Conservation (phyloP, 2,797 vertebrate species). For the Heliangelus exortis region DNA sequence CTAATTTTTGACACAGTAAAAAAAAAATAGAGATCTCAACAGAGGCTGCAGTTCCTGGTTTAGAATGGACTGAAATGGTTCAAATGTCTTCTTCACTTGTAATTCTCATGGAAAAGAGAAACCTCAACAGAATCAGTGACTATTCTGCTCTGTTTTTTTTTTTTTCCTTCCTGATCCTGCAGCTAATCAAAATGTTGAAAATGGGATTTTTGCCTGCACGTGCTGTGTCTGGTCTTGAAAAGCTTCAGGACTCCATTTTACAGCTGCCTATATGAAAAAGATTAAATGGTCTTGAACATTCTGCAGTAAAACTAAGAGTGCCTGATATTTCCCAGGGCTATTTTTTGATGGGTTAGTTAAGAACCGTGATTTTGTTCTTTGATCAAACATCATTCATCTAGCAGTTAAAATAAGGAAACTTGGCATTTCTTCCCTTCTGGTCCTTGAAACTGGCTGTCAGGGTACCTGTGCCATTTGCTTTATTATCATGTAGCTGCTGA, state of each 20-base stretch:
- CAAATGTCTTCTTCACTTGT: not conserved
- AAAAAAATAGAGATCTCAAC: not conserved
- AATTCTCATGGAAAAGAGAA: not conserved
- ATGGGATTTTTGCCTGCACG: not conserved
- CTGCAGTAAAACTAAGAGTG: not conserved
- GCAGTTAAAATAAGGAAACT: slow-evolving; percentile 1
- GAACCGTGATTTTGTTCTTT: slow-evolving; percentile 16
- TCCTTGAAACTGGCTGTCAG: not conserved
- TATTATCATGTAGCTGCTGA: slow-evolving; percentile 4
- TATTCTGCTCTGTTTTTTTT: not conserved
- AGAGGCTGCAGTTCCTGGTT: not conserved
- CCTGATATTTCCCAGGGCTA: not conserved
- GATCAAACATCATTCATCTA: slow-evolving; percentile 37
- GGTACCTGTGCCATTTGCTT: slow-evolving; percentile 1
- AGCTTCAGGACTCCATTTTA: not conserved
- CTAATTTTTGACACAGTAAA: slow-evolving; percentile 21
- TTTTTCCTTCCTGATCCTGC: not conserved
- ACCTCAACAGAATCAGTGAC: not conserved
- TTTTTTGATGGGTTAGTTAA: slow-evolving; percentile 42
- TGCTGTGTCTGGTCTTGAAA: not conserved
- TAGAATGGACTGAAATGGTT: not conserved
- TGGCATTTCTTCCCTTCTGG: slow-evolving; percentile 13
- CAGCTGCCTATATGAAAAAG: not conserved
- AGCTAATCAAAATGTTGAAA: not conserved
- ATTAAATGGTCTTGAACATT: slow-evolving; percentile 9